phyloP scores from a whole-genome alignment of 1,140 invertebrate species.

The Spodoptera litura region DNA sequence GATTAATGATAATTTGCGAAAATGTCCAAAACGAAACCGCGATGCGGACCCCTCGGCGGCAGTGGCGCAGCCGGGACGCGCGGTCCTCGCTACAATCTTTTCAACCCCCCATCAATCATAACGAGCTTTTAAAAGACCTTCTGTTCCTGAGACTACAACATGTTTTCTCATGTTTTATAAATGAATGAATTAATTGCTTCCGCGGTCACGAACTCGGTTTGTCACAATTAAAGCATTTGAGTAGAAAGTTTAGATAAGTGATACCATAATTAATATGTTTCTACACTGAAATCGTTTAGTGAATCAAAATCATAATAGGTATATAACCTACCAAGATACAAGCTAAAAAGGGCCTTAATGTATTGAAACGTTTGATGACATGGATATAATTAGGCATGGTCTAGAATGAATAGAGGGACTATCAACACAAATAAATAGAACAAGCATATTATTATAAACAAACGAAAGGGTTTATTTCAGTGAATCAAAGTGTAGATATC shows the following conservation, averaged over 20 bases:
- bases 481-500: conserved; percentile 50
- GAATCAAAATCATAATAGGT: too few species aligned
- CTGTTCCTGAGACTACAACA: conserved; percentile 41
- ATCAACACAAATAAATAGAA: neutral
- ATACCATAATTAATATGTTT: neutral
- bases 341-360: too few species aligned
- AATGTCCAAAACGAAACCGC: conserved; percentile 39
- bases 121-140: conserved; percentile 44
- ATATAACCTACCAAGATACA: too few species aligned
- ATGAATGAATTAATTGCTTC: conserved; percentile 25
- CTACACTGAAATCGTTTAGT: too few species aligned
- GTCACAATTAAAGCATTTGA: too few species aligned
- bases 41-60: neutral
- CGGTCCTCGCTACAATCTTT: conserved; percentile 38
- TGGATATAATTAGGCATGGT: too few species aligned
- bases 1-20: conserved; percentile 49
- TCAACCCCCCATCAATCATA: conserved; percentile 50
- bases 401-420: too few species aligned
- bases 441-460: neutral
- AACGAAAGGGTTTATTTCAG: conserved; percentile 53
- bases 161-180: conserved; percentile 43
- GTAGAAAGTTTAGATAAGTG: too few species aligned
- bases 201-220: neutral
- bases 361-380: too few species aligned
- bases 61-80: neutral